Evolutionary conservation across 2,888 invertebrate genomes (phyloP).

Genomic region (Blera fallax): DNA sequence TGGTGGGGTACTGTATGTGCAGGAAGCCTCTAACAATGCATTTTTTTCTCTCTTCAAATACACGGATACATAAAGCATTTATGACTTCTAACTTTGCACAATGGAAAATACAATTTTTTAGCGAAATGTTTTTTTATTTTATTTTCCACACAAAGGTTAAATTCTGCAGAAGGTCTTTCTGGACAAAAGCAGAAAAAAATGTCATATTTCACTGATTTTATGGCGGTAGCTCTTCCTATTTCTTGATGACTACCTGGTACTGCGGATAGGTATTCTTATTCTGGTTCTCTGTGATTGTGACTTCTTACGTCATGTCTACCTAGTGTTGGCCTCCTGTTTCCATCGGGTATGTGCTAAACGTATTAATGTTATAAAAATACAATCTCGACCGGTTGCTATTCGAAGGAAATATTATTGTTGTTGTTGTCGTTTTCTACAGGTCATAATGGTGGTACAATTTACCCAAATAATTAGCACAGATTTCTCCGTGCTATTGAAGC

Average conservation of each 20-base stretch:
- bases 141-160: not conserved
- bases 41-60: not conserved
- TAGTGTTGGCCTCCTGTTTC: constrained; percentile 20
- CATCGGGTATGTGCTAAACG: constrained; percentile 38
- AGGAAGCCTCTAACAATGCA: not conserved
- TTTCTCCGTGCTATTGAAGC: constrained; percentile 37
- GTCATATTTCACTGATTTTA: constrained; percentile 61
- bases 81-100: not conserved
- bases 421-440: not conserved
- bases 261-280: not conserved
- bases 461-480: constrained; percentile 49
- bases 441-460: constrained; percentile 38
- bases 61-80: not conserved
- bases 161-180: constrained; percentile 17
- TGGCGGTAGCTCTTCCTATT: constrained; percentile 12
- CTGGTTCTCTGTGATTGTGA: constrained; percentile 15
- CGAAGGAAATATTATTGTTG: not conserved
- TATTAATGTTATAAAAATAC: constrained; percentile 31
- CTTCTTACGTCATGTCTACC: constrained; percentile 35
- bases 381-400: constrained; percentile 22
- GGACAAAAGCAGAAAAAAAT: constrained; percentile 23
- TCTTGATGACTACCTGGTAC: constrained; percentile 31
- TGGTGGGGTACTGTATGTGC: not conserved
- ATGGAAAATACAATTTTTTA: not conserved
- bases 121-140: not conserved